Percentiles rank a stretch among this genome's conserved stretches.
Evolutionary conservation across 2,888 invertebrate species (phyloP).

Genomic region (Acanthosoma haemorrhoidale): DNA sequence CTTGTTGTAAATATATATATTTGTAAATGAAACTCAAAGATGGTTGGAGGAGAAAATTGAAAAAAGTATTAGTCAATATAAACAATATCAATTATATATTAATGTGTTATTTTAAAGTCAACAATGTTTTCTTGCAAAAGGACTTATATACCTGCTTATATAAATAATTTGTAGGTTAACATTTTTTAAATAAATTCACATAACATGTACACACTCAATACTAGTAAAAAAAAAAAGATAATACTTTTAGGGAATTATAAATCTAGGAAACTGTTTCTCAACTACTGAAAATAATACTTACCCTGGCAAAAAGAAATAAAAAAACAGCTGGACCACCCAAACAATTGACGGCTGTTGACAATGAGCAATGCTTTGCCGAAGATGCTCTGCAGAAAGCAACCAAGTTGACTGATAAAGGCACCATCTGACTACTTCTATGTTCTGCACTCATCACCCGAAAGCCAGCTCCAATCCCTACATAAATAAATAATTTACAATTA

Average conservation of each 20-base stretch:
- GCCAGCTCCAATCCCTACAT: constrained; percentile 43
- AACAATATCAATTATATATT: too few relatives aligned
- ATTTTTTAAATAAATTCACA: background rate
- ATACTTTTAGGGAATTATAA: too few relatives aligned
- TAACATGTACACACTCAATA: background rate
- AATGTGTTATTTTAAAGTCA: too few relatives aligned
- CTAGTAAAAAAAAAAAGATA: background rate
- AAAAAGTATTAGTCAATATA: too few relatives aligned
- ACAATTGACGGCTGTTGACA: constrained; percentile 51
- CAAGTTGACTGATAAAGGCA: constrained; percentile 47
- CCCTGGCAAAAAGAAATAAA: constrained; percentile 63
- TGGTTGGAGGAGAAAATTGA: too few relatives aligned
- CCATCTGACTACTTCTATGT: constrained; percentile 49
- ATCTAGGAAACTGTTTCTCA: too few relatives aligned
- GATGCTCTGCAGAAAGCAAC: constrained; percentile 39
- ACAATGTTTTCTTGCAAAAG: too few relatives aligned
- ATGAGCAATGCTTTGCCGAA: constrained; percentile 20
- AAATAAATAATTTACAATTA: background rate
- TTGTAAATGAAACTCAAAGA: too few relatives aligned
- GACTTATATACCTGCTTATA: too few relatives aligned
- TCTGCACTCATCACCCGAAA: constrained; percentile 49
- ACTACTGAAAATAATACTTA: constrained; percentile 43
- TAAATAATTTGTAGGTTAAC: background rate
- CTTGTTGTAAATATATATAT: too few relatives aligned
- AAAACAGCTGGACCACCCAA: constrained; percentile 62